Conservation (phyloP, 2,113 vertebrate genomes). For the Ovis canadensis region DNA sequence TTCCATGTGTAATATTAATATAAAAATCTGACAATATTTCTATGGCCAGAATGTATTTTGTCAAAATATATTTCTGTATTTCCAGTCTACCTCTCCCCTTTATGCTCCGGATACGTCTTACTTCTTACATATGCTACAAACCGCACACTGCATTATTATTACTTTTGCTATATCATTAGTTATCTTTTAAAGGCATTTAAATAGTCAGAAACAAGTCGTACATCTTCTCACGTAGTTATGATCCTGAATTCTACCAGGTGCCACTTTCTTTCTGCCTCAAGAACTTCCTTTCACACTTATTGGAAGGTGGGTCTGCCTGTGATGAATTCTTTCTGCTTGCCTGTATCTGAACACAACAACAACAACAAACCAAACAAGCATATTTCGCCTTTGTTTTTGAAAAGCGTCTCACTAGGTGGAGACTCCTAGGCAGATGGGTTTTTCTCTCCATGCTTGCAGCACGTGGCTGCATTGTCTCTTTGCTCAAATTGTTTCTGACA, state of each 20-base stretch:
- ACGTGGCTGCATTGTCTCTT: fast-evolving
- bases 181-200: neutral
- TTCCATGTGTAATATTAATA: neutral
- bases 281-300: neutral
- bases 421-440: too few species aligned
- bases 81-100: neutral
- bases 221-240: neutral
- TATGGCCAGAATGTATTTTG: neutral
- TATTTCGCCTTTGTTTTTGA: neutral
- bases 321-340: neutral
- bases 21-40: neutral
- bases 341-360: neutral
- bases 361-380: neutral
- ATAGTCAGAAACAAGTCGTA: neutral
- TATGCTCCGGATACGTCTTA: too few species aligned
- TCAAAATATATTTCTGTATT: neutral
- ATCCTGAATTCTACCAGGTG: neutral
- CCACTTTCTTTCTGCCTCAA: neutral
- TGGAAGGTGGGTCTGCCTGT: neutral
- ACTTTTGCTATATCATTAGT: neutral
- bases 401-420: neutral
- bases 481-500: neutral
- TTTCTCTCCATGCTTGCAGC: neutral
- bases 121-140: neutral
- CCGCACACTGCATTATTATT: neutral